Conservation (phyloP, 2,888 invertebrate species). For the Aelia acuminata region DNA sequence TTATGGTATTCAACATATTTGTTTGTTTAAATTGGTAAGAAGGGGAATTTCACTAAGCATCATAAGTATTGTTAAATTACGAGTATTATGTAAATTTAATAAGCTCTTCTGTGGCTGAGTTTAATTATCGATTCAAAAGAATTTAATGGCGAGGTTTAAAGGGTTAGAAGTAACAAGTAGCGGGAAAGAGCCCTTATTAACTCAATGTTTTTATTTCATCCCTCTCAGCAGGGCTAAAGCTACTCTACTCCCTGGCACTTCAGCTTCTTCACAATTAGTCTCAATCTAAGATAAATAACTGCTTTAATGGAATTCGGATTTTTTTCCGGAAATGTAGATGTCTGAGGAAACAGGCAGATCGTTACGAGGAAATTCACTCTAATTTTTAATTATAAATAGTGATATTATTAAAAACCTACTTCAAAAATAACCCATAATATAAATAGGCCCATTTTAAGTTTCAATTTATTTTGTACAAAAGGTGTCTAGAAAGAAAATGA, state of each 20-base stretch:
- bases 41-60: not conserved
- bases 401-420: too few species aligned
- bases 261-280: conserved; percentile 8
- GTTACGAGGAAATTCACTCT: not conserved
- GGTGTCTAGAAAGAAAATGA: too few species aligned
- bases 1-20: too few species aligned
- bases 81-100: not conserved
- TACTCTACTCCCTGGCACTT: not conserved
- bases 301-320: not conserved
- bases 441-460: too few species aligned
- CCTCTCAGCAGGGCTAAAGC: not conserved
- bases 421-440: too few species aligned
- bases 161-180: not conserved
- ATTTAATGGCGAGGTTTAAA: not conserved
- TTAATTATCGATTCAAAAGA: not conserved
- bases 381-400: too few species aligned
- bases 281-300: not conserved
- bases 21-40: too few species aligned
- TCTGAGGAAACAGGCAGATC: not conserved
- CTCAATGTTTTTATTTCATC: conserved; percentile 25
- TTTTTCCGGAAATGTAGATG: not conserved
- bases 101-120: not conserved
- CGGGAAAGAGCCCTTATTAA: not conserved
- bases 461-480: too few species aligned
- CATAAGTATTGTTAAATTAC: not conserved